Evolutionary conservation across 2,797 vertebrate species (phyloP).

Genomic region (Peromyscus eremicus): DNA sequence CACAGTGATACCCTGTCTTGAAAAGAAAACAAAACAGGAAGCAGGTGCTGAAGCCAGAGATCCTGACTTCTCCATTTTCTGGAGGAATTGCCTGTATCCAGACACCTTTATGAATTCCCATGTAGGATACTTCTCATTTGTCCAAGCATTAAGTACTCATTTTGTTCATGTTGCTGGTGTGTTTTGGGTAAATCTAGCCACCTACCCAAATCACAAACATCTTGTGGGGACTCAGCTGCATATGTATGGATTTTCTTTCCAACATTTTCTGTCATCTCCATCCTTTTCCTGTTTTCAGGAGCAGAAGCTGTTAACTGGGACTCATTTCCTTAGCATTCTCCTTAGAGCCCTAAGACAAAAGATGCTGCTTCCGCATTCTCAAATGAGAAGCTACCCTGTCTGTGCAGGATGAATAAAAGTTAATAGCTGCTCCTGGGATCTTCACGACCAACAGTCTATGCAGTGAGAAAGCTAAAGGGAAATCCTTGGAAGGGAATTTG

Average conservation of each 20-base stretch:
- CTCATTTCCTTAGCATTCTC: constrained; percentile 33
- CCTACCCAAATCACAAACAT: neutral
- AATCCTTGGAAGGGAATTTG: neutral
- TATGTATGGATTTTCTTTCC: neutral
- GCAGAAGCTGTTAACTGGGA: neutral
- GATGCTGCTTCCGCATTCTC: neutral
- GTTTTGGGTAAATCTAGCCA: neutral
- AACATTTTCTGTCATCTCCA: neutral
- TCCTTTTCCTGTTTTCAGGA: neutral
- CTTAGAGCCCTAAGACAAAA: neutral
- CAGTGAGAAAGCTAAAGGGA: neutral
- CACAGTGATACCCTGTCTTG: neutral
- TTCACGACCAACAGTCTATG: neutral
- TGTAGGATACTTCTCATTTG: neutral
- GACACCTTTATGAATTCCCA: neutral
- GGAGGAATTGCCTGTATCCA: neutral
- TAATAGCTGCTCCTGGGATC: neutral
- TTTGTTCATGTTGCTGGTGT: neutral
- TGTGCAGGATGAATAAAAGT: neutral
- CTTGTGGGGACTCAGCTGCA: constrained; percentile 1
- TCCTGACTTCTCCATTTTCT: neutral
- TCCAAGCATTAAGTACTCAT: neutral
- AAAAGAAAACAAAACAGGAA: neutral
- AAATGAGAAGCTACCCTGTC: neutral
- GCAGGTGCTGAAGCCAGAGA: neutral